A percentile compares a stretch with the other conserved stretches of the same genome.
Conservation (phyloP, 1,140 invertebrate genomes). For the Macrosteles quadrilineatus region DNA sequence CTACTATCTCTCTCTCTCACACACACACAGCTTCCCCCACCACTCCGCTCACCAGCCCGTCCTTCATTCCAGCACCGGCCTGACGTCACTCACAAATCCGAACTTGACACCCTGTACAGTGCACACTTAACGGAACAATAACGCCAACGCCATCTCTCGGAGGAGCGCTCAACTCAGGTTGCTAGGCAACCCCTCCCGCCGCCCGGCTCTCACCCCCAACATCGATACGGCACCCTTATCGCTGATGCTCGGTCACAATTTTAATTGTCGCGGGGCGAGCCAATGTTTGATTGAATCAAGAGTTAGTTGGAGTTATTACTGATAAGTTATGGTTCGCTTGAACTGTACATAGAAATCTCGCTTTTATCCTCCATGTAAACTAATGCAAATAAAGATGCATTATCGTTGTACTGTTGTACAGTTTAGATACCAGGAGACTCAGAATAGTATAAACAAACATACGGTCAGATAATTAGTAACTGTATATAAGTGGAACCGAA, state of each 20-base stretch:
- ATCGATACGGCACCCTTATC: constrained; percentile 3
- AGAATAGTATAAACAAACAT: too few species aligned
- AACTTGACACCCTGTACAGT: constrained; percentile 19
- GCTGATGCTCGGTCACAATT: background rate
- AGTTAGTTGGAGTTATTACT: background rate
- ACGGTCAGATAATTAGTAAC: too few species aligned
- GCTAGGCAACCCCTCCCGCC: background rate
- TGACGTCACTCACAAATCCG: constrained; percentile 29
- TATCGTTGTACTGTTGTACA: too few species aligned
- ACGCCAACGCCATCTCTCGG: constrained; percentile 25
- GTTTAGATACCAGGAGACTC: too few species aligned
- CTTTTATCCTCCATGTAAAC: background rate
- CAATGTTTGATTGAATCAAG: background rate
- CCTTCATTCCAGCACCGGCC: constrained; percentile 28
- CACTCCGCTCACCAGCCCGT: constrained; percentile 12
- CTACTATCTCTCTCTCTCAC: constrained; percentile 17
- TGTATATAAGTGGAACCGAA: too few species aligned
- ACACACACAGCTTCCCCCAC: too few species aligned
- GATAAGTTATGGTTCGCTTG: background rate
- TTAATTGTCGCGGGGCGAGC: background rate
- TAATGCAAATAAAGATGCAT: too few species aligned
- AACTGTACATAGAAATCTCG: background rate
- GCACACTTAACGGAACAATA: constrained; percentile 17
- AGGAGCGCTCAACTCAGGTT: background rate
- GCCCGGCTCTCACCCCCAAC: background rate